Evolutionary conservation across 1,140 invertebrate species (phyloP), one percentile per base, ranked within the genome.

Genomic region (Monochamus saltuarius): DNA sequence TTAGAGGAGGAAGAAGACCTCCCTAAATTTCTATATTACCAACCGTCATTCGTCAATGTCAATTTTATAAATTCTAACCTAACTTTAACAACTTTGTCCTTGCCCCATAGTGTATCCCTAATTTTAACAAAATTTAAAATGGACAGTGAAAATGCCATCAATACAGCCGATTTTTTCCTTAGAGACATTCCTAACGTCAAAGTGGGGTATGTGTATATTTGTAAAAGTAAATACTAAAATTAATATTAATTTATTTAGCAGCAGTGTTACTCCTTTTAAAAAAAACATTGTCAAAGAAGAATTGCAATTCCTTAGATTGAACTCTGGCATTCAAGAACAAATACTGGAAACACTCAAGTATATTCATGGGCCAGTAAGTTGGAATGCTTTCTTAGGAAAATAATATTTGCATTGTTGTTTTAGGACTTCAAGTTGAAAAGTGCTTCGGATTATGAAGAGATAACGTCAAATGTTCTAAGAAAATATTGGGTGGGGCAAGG

Each of bases 401-500:
- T 36, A 36, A 45, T 11, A 35, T 47, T 52, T 52, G 53, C 29
- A 40, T 43, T 57, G 59, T 56, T 66, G 62, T 77, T 67, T 46
- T 66, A 83, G 82, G 75, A 78, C 60, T 83, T 82, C 56, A 75
- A 71, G 59, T 66, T 82, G 16, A 74, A 68, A 53, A 76, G 78
- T 69, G 65, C 68, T 9, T 79, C 77, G 16, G 69, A 75, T 38
- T 84, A 82, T 66, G 70, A 84, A 78, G 86, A 89, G 71, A 85
- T 86, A 75, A 84, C 82, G 19, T 75, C 81, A 29, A 85, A 85
- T 55, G 75, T 90, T 6, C 79, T 81, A 37, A 85, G 85, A 61
- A 82, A 85, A 43, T 90, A 85, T 75, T 90, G 87, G 87, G 81
- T 89, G 74, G 86, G 89, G 68, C 79, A 84, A 64, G 87, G 88